phyloP scores from a whole-genome alignment of 1,140 invertebrate species.

The Goniozus legneri region DNA sequence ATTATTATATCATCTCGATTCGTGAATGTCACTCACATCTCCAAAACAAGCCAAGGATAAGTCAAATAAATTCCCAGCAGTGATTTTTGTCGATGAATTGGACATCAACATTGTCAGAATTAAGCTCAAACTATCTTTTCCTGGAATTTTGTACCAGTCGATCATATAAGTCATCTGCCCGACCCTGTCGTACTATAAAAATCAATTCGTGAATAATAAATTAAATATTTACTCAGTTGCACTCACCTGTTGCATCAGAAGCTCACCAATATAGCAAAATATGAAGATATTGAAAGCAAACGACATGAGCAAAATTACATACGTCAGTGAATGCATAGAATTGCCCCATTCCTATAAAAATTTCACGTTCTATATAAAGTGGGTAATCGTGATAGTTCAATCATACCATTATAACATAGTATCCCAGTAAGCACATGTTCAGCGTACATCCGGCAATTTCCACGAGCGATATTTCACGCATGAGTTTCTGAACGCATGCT shows the following conservation, averaged over 20 bases:
- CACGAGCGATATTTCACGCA: conserved; percentile 32
- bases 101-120: conserved; percentile 28
- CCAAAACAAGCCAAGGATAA: conserved; percentile 30
- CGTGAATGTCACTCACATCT: conserved; percentile 19
- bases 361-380: background rate
- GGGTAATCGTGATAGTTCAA: too few species aligned
- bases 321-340: conserved; percentile 2
- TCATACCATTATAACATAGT: conserved; percentile 34
- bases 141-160: conserved; percentile 29
- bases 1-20: too few species aligned
- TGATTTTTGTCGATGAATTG: conserved; percentile 24
- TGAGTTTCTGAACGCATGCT: conserved; percentile 15
- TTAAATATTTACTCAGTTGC: background rate
- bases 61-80: conserved; percentile 29
- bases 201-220: background rate
- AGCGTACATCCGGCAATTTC: conserved; percentile 35
- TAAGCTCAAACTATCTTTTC: conserved; percentile 18
- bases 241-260: conserved; percentile 25
- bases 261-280: conserved; percentile 34
- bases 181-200: conserved; percentile 22
- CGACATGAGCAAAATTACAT: conserved; percentile 18
- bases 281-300: conserved; percentile 32
- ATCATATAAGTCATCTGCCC: conserved; percentile 27
- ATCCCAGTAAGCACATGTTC: conserved; percentile 34
- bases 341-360: conserved; percentile 29